These are phyloP conservation scores for Sarcophaga carnaria DNA, from an alignment of 2,888 invertebrate species.

Conservation along the genomic window DNA sequence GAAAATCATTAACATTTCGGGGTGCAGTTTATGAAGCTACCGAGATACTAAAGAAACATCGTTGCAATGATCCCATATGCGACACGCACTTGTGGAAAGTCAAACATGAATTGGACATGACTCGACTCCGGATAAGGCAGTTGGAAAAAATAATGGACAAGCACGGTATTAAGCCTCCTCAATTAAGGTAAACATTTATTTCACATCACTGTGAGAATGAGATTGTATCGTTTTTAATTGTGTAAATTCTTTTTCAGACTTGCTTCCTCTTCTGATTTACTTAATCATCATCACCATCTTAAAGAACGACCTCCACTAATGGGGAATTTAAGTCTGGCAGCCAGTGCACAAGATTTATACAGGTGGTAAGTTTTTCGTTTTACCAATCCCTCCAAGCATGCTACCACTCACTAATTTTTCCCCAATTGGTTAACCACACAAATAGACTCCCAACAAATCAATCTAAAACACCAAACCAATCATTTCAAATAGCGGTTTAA, in stretches of 20 bases:
- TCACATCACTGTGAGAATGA: neutral
- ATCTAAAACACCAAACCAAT: neutral
- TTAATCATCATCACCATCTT: constrained; percentile 83
- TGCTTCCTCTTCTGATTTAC: constrained; percentile 85
- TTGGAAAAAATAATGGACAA: constrained; percentile 92
- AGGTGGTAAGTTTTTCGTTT: constrained; percentile 81
- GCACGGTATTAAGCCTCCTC: constrained; percentile 90
- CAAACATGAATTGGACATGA: constrained; percentile 94
- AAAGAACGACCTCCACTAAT: constrained; percentile 84
- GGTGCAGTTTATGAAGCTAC: constrained; percentile 91
- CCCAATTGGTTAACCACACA: neutral
- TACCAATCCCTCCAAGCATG: constrained; percentile 34
- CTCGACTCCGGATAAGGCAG: constrained; percentile 91
- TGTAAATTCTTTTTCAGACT: constrained; percentile 79
- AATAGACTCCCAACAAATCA: constrained; percentile 7
- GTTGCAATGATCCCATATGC: constrained; percentile 90
- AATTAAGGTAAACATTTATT: constrained; percentile 83
- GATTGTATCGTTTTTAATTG: neutral
- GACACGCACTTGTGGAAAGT: constrained; percentile 94
- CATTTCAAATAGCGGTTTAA: neutral
- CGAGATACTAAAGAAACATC: constrained; percentile 88
- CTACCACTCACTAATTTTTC: neutral
- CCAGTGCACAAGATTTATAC: constrained; percentile 83
- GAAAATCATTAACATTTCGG: constrained; percentile 92
- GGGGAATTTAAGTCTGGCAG: constrained; percentile 81